These are phyloP conservation scores for Lepidurus arcticus DNA, from an alignment of 1,140 invertebrate species.

Conservation along the genomic window DNA sequence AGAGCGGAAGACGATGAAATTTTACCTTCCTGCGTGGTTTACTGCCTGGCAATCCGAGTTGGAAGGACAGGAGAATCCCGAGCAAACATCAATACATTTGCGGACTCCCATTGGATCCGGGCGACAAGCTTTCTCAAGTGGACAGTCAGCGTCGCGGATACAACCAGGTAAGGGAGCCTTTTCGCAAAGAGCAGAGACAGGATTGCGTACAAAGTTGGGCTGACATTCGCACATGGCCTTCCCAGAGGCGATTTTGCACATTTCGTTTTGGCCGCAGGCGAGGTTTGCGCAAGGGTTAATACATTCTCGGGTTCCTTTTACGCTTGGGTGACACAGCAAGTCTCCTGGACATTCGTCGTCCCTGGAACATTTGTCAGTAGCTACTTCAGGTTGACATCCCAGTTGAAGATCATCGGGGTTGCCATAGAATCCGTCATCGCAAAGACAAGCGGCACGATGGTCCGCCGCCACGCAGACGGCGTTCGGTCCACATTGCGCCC, in stretches of 20 bases:
- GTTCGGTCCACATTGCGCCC: conserved; percentile 68
- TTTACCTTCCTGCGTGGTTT: conserved; percentile 49
- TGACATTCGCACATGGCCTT: conserved; percentile 69
- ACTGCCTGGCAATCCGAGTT: conserved; percentile 72
- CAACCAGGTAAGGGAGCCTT: conserved; percentile 79
- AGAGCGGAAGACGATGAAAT: not conserved
- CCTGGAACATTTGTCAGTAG: conserved; percentile 55
- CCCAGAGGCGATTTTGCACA: conserved; percentile 60
- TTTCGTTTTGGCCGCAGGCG: conserved; percentile 72
- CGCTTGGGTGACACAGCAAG: conserved; percentile 48
- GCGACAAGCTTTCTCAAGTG: conserved; percentile 59
- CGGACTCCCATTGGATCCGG: conserved; percentile 76
- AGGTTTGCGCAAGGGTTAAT: conserved; percentile 69
- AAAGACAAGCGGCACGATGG: conserved; percentile 77
- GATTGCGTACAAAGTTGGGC: conserved; percentile 72
- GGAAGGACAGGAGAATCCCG: conserved; percentile 69
- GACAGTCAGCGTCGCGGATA: conserved; percentile 63
- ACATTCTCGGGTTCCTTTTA: conserved; percentile 59
- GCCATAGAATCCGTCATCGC: conserved; percentile 66
- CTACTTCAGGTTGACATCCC: conserved; percentile 48
- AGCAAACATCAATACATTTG: conserved; percentile 70
- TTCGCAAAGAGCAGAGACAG: conserved; percentile 68
- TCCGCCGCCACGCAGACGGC: conserved; percentile 72
- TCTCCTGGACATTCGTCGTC: conserved; percentile 63
- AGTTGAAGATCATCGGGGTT: conserved; percentile 67